phyloP scores from a whole-genome alignment of 2,888 invertebrate genomes.

The Thecophora atra region DNA sequence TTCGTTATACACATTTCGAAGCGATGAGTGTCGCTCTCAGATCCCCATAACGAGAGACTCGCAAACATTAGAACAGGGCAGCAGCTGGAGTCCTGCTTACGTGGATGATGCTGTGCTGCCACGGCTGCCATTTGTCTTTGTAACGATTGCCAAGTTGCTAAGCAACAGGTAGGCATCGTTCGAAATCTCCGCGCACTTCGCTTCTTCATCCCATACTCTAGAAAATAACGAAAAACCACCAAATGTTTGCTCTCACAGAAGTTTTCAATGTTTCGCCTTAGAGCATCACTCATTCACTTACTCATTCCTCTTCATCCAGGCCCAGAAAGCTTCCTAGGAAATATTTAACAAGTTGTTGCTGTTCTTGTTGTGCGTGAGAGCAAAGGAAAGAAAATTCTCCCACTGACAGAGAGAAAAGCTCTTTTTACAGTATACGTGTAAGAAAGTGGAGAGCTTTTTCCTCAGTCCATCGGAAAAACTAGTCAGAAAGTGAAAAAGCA shows the following conservation, averaged over 20 bases:
- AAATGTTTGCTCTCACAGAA: background rate
- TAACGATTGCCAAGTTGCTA: constrained; percentile 47
- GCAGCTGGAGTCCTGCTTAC: constrained; percentile 13
- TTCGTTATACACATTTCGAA: background rate
- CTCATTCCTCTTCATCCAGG: constrained; percentile 1
- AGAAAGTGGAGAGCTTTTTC: background rate
- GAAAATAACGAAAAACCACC: background rate
- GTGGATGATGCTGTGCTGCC: constrained; percentile 11
- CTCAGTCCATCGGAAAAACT: background rate
- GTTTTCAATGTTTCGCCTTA: background rate
- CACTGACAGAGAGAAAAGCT: background rate
- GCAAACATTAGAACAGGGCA: constrained; percentile 8
- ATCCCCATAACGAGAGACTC: background rate
- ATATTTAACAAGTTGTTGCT: background rate
- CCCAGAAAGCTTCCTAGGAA: background rate
- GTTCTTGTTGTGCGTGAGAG: background rate
- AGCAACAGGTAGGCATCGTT: constrained; percentile 60
- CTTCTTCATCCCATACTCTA: too few relatives aligned
- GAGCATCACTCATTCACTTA: background rate
- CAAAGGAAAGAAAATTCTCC: background rate
- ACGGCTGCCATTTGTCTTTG: constrained; percentile 7
- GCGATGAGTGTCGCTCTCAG: too few relatives aligned
- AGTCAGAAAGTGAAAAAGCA: background rate
- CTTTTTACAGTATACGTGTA: background rate
- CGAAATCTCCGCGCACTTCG: constrained; percentile 17